Base-by-base conservation (phyloP, 2,113 vertebrate genomes). In the Pionites leucogaster region DNA sequence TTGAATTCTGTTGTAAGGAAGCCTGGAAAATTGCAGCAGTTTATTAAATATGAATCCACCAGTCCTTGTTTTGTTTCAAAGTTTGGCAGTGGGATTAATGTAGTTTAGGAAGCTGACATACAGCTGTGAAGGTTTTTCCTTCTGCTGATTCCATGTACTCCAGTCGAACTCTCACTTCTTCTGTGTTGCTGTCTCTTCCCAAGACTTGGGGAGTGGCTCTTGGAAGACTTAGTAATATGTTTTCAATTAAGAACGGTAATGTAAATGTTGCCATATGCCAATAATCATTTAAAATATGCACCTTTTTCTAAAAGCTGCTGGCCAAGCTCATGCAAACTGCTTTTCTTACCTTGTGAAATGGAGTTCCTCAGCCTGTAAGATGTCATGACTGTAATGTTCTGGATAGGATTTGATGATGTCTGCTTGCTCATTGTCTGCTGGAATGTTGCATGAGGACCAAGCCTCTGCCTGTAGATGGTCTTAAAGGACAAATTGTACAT, bases 211-310 rank as follows among this genome's bases (percentile, higher is more conserved):
- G 20, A 57, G 19, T 49, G 39, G n/a, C n/a, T 75, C 10, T 7
- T 31, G n/a, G 11, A 6, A 83, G 65, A 69, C 31, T 67, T 60
- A n/a, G 10, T 5, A 0, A 9, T 44, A 42, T 23, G 1, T 67
- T 85, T 49, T 67, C 52, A 81, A 84, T 85, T 37, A 52, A 28
- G 24, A n/a, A 17, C 19, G 76, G 12, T 65, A 17, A 46, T 65
- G 3, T 25, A 22, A 27, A 31, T 44, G 10, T 65, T 93, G 16
- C 17, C 2, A 2, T 42, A 19, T 86, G 31, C 20, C 29, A 55
- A 0, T 33, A 33, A 24, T 33, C 33, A 47, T 0, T 74, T 79
- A 25, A 67, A 79, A 79, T 44, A 28, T 0, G 2, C 3, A 7
- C 3, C 4, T 55, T 71, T 80, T 76, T 41, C n/a, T 82, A 49